Conservation (phyloP, 2,797 vertebrate species). For the Karalla daura region DNA sequence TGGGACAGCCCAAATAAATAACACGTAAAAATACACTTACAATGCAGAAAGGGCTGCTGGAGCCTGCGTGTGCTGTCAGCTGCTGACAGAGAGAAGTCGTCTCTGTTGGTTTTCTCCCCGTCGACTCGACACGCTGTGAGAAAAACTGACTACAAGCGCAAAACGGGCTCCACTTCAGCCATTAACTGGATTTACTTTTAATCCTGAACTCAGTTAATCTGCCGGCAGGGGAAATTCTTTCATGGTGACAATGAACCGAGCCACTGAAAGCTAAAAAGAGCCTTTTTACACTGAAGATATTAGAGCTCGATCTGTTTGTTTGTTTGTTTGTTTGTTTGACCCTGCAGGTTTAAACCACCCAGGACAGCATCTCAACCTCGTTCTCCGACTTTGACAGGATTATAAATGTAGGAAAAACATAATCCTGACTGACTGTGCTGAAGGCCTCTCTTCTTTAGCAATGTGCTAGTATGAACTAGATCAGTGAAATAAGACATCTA, state of each 20-base stretch:
- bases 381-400: too few relatives aligned
- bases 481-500: too few relatives aligned
- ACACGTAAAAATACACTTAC: constrained; percentile 44
- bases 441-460: neutral
- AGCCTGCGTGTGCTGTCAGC: constrained; percentile 19
- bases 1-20: constrained; percentile 53
- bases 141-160: neutral
- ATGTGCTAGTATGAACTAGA: neutral
- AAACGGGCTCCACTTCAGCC: neutral
- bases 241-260: neutral
- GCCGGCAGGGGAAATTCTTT: neutral
- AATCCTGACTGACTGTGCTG: too few relatives aligned
- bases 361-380: too few relatives aligned
- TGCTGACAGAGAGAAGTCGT: constrained; percentile 19
- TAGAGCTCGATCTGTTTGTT: too few relatives aligned
- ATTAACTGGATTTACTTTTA: neutral
- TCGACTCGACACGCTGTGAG: neutral
- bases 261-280: neutral
- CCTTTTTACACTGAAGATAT: neutral
- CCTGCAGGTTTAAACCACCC: too few relatives aligned
- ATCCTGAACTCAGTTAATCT: neutral
- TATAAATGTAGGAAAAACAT: too few relatives aligned
- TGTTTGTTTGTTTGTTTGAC: too few relatives aligned
- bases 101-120: constrained; percentile 25
- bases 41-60: constrained; percentile 44